Conservation (phyloP, 2,888 invertebrate genomes). For the Athripsodes cinereus region DNA sequence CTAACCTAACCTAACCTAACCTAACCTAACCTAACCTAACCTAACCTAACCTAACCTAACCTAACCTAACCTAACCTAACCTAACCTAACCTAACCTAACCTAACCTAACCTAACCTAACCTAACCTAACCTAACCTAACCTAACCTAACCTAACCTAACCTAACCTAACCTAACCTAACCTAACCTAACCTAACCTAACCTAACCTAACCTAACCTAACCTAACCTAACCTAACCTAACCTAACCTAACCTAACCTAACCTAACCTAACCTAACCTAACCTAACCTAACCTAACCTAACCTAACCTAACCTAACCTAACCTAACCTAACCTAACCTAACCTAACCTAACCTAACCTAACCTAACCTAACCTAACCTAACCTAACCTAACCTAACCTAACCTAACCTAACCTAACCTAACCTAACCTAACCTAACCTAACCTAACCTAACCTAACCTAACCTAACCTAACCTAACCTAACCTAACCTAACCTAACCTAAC, state of each 20-base stretch:
- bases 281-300: conserved; percentile 4
- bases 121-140: conserved; percentile 4
- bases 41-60: conserved; percentile 4
- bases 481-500: no score
- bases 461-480: no score
- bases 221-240: conserved; percentile 4
- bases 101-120: conserved; percentile 4
- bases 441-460: no score
- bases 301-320: conserved; percentile 4
- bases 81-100: conserved; percentile 4
- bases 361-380: conserved; percentile 1
- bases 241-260: conserved; percentile 4
- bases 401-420: no score
- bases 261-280: conserved; percentile 4
- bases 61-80: conserved; percentile 4
- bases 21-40: conserved; percentile 4
- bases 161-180: conserved; percentile 4
- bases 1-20: conserved; percentile 4
- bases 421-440: no score
- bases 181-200: conserved; percentile 4
- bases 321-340: conserved; percentile 4
- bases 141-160: conserved; percentile 4
- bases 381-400: no score
- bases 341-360: conserved; percentile 4
- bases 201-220: conserved; percentile 4